Base-by-base conservation (phyloP, 1,140 invertebrate species). In the Drosophila simulans region DNA sequence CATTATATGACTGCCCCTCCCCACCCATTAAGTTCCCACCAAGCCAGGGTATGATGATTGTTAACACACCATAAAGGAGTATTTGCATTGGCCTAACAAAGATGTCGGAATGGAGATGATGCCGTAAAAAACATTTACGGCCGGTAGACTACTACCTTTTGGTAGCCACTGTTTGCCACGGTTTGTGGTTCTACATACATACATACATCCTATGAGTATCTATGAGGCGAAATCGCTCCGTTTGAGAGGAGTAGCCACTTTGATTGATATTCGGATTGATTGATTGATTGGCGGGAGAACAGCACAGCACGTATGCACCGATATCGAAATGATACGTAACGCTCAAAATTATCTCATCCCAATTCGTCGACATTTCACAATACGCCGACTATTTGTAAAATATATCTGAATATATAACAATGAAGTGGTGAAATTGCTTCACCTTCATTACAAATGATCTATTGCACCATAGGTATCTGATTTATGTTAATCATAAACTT, bases 291-390 rank as follows among this genome's bases (percentile, higher is more conserved):
- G 15, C 37, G 11, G 20, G 34, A 34, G 43, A 48, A 52, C 66
- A 59, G 59, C 37, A 60, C 66, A 59, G 59, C 37, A 60, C 66
- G 66, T 60, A 59, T 72, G 69, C 54, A 71, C 66, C 39, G 31
- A 5, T 68, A 34, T 48, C 25, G 25, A 15, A 35, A 25, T 17
- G 11, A 48, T 4, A 58, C 22, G 20, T 15, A 37, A 46, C 54
- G 13, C 20, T 27, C 11, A 5, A 10, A 42, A 15, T 42, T 31
- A 31, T 10, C 8, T 8, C 31, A 31, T 31, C 31, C 31, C 7
- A 27, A 10, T 31, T 31, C 31, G 37, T 39, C 37, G 37, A 11
- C 31, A 60, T 60, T 56, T 60, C 58, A 8, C 52, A n/a, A 57
- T 46, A 20, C 10, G 2, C 48, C 8, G 31, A 20, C 10, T 48